Evolutionary conservation across 2,113 vertebrate species (phyloP).

Genomic region (Rhabdomys dilectus): DNA sequence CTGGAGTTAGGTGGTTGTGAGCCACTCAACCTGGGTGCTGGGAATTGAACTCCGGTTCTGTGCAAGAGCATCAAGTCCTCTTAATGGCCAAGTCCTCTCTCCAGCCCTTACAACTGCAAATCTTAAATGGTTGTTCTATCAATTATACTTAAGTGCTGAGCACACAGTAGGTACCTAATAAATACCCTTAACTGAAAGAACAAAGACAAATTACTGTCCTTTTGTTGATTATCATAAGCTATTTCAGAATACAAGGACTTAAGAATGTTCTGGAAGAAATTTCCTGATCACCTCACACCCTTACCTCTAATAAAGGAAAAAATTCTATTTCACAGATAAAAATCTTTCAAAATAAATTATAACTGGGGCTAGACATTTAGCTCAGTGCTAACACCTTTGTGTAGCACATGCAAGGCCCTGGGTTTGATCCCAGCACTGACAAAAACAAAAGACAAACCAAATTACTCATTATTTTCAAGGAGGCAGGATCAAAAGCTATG

Average conservation of each 20-base stretch:
- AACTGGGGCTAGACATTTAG: slow-evolving; percentile 11
- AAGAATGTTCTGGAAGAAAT: slow-evolving; percentile 70
- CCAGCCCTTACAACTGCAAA: not conserved
- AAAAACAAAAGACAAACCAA: slow-evolving; percentile 44
- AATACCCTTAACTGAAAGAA: slow-evolving; percentile 74
- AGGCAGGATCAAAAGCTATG: slow-evolving; percentile 37
- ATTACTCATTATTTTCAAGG: slow-evolving; percentile 54
- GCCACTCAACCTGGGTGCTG: not conserved
- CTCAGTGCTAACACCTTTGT: not conserved
- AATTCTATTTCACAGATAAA: slow-evolving; percentile 64
- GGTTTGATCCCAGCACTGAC: not conserved
- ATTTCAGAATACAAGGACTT: slow-evolving; percentile 73
- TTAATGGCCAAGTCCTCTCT: not conserved
- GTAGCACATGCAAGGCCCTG: not conserved
- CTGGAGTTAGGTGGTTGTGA: not conserved
- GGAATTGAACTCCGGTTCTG: not conserved
- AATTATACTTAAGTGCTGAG: slow-evolving; percentile 74
- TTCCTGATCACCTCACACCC: slow-evolving; percentile 55
- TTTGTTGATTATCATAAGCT: slow-evolving; percentile 70
- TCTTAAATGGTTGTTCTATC: slow-evolving; percentile 55
- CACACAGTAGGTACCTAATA: slow-evolving; percentile 82
- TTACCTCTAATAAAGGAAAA: slow-evolving; percentile 58
- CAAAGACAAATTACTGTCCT: slow-evolving; percentile 65
- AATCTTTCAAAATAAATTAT: slow-evolving; percentile 72
- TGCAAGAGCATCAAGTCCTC: not conserved